A percentile compares a stretch with the other conserved stretches of the same genome.
Evolutionary conservation across 2,888 invertebrate species (phyloP).

Genomic region (Enoplolaimus lenunculus): DNA sequence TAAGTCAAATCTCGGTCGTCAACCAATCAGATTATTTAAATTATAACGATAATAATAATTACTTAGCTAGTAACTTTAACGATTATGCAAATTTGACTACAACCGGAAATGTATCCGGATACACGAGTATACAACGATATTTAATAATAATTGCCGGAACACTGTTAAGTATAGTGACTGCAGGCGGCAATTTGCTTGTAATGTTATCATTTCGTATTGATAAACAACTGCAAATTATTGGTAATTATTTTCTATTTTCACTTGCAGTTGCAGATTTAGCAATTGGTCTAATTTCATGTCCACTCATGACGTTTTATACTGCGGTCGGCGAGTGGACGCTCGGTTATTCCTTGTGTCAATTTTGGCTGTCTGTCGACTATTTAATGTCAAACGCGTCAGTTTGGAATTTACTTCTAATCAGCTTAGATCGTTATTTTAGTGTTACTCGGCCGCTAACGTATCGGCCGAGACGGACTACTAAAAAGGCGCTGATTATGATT

Average conservation of each 20-base stretch:
- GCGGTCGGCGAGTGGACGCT: slow-evolving; percentile 87
- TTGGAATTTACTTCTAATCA: slow-evolving; percentile 88
- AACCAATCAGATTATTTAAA: too few relatives aligned
- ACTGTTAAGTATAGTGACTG: slow-evolving; percentile 33
- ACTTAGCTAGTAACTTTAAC: too few relatives aligned
- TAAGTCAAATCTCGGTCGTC: too few relatives aligned
- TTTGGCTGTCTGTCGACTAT: slow-evolving; percentile 94
- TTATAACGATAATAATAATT: too few relatives aligned
- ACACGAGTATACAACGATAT: background rate
- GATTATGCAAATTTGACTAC: too few relatives aligned
- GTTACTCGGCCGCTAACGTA: slow-evolving; percentile 89
- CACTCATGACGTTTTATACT: slow-evolving; percentile 82
- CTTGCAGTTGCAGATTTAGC: slow-evolving; percentile 93
- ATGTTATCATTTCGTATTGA: slow-evolving; percentile 97
- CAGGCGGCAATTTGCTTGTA: slow-evolving; percentile 54
- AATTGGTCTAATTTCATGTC: slow-evolving; percentile 91
- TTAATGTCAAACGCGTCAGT: slow-evolving; percentile 95
- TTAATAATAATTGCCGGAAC: slow-evolving; percentile 30
- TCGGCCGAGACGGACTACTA: slow-evolving; percentile 80
- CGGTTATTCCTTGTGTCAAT: slow-evolving; percentile 59
- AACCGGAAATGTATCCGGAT: too few relatives aligned
- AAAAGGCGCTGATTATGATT: slow-evolving; percentile 82
- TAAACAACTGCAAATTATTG: slow-evolving; percentile 91
- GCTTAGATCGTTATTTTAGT: slow-evolving; percentile 73
- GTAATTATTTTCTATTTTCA: slow-evolving; percentile 85